phyloP scores from a whole-genome alignment of 2,888 invertebrate genomes.

The Sclerodermus sp. region DNA sequence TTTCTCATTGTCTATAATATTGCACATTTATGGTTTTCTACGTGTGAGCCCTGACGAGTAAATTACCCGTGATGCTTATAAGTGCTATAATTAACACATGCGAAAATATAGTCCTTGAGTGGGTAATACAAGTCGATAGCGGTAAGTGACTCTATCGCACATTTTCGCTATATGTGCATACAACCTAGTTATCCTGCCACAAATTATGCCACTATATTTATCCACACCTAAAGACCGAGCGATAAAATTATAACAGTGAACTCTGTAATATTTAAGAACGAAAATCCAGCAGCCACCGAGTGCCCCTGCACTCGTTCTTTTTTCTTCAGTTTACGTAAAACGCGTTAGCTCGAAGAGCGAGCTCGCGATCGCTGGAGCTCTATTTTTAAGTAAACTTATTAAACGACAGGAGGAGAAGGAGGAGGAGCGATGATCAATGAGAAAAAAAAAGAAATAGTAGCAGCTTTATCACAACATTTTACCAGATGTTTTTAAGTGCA shows the following conservation, averaged over 20 bases:
- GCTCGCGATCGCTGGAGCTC: too few relatives aligned
- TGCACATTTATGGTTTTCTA: neutral
- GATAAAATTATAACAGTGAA: neutral
- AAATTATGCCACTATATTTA: neutral
- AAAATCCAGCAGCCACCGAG: too few relatives aligned
- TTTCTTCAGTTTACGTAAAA: too few relatives aligned
- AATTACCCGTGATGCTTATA: slow-evolving; percentile 10
- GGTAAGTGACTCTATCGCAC: slow-evolving; percentile 16
- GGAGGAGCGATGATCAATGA: too few relatives aligned
- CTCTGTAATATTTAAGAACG: too few relatives aligned
- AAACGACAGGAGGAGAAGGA: too few relatives aligned
- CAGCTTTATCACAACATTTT: too few relatives aligned
- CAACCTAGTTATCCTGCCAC: neutral
- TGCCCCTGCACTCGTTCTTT: too few relatives aligned
- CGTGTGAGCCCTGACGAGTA: neutral
- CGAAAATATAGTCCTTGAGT: slow-evolving; percentile 23
- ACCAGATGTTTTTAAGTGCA: too few relatives aligned
- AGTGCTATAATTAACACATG: slow-evolving; percentile 19
- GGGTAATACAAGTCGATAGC: slow-evolving; percentile 15
- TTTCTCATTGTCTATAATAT: neutral
- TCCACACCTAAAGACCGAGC: neutral
- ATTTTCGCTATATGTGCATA: neutral
- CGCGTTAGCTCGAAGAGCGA: too few relatives aligned
- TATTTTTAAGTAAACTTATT: too few relatives aligned
- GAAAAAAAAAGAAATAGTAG: too few relatives aligned